These are phyloP conservation scores for Lepilemur septentrionalis DNA, from an alignment of 2,797 vertebrate species.

Conservation along the genomic window DNA sequence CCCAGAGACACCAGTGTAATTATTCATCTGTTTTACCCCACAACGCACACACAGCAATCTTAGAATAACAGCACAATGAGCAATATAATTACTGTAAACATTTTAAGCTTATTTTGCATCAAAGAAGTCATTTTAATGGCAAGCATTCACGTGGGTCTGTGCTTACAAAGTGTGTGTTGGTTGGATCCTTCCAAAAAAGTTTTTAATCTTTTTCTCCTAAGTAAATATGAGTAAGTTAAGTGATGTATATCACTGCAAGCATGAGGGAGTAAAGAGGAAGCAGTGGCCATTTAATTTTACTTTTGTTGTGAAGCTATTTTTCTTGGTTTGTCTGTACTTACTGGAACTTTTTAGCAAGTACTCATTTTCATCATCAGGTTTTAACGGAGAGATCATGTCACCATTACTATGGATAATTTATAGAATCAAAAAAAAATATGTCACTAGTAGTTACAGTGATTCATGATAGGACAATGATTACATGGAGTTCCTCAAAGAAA, in stretches of 20 bases:
- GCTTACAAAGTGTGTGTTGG: background rate
- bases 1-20: background rate
- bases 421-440: background rate
- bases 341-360: background rate
- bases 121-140: background rate
- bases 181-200: background rate
- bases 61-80: background rate
- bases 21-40: background rate
- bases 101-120: background rate
- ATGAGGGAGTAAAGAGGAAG: background rate
- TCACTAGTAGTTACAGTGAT: slow-evolving; percentile 34
- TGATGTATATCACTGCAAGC: background rate
- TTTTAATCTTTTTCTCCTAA: background rate
- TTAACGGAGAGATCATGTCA: background rate
- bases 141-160: background rate
- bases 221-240: background rate
- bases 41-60: background rate
- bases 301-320: background rate
- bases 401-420: background rate
- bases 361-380: background rate
- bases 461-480: slow-evolving; percentile 40
- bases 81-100: background rate
- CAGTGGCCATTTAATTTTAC: background rate
- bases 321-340: background rate
- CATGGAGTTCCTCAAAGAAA: slow-evolving; percentile 16